Evolutionary conservation across 1,140 invertebrate genomes (phyloP).

Genomic region (Hydropsyche tenuis): DNA sequence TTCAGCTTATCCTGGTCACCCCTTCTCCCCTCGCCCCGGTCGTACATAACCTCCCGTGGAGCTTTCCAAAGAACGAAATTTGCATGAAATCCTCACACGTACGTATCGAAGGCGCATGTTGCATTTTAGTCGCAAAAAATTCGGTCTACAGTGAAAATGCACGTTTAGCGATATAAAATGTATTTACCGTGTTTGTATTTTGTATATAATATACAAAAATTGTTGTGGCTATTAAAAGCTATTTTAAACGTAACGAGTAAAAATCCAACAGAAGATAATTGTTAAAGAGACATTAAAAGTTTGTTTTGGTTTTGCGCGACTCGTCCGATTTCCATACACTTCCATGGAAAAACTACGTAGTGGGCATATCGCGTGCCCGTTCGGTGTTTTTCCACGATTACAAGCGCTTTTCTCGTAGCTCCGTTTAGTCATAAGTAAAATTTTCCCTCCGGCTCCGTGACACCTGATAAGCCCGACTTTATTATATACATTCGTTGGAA

Average conservation of each 20-base stretch:
- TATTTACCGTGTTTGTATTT: no score
- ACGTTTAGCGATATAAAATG: no score
- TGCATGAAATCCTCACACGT: background rate
- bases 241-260: no score
- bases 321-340: no score
- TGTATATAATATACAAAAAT: no score
- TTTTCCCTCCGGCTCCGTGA: slow-evolving; percentile 29
- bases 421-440: slow-evolving; percentile 26
- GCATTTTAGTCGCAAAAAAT: no score
- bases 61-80: slow-evolving; percentile 9
- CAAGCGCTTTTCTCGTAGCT: slow-evolving; percentile 8
- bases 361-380: background rate
- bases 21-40: background rate
- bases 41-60: background rate
- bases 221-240: no score
- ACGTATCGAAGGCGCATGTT: background rate
- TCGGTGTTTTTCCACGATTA: slow-evolving; percentile 20
- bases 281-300: no score
- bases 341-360: no score
- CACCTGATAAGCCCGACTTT: slow-evolving; percentile 37
- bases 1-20: slow-evolving; percentile 1
- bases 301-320: no score
- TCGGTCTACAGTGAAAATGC: no score
- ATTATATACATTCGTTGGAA: slow-evolving; percentile 35
- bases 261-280: no score